A percentile compares a stretch with the other conserved stretches of the same genome.
Evolutionary conservation across 2,113 vertebrate species (phyloP).

Genomic region (Tachysurus vachellii): DNA sequence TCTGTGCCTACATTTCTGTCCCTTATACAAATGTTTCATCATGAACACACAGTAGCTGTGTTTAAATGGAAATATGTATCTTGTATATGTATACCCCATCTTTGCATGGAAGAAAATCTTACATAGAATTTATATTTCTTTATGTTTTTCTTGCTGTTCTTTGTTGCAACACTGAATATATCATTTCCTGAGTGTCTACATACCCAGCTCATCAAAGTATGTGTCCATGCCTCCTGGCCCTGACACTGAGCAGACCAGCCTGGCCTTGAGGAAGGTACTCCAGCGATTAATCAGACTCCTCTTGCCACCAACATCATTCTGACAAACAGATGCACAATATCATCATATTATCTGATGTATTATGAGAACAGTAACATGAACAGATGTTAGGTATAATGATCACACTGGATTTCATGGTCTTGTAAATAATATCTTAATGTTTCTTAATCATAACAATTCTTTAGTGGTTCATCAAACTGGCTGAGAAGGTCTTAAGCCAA

Average conservation of each 20-base stretch:
- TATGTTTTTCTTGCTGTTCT: neutral
- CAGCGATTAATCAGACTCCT: slow-evolving; percentile 86
- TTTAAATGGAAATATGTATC: neutral
- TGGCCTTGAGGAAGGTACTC: slow-evolving; percentile 87
- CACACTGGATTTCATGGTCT: neutral
- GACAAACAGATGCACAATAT: slow-evolving; percentile 41
- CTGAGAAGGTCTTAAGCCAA: neutral
- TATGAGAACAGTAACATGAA: neutral
- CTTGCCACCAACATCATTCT: slow-evolving; percentile 84
- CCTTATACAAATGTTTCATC: neutral
- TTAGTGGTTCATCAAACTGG: neutral
- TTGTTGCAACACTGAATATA: neutral
- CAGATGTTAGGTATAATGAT: neutral
- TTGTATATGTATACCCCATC: too few relatives aligned
- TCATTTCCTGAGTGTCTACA: neutral
- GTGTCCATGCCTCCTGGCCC: slow-evolving; percentile 78
- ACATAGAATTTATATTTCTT: neutral
- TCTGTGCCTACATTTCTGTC: neutral
- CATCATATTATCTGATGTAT: neutral
- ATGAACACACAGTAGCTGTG: neutral
- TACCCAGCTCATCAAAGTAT: slow-evolving; percentile 82
- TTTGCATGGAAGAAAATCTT: neutral
- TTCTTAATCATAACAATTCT: too few relatives aligned
- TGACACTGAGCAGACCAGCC: slow-evolving; percentile 81
- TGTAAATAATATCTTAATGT: neutral